Evolutionary conservation across 2,888 invertebrate species (phyloP), one percentile per base, ranked within the genome.

Genomic region (Chirona hameri): DNA sequence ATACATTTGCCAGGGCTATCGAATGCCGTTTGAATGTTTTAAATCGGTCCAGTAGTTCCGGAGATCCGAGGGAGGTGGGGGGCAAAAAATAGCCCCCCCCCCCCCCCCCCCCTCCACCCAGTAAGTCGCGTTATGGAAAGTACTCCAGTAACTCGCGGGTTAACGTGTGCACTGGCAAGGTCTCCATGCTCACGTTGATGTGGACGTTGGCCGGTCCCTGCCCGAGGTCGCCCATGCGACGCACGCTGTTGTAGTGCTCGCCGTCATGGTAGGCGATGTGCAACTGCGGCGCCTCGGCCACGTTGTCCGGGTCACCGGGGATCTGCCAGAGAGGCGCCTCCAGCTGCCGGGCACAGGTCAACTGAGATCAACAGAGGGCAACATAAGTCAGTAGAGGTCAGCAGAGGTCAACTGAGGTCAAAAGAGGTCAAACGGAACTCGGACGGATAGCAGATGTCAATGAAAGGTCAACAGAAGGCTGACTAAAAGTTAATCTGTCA

Each of bases 181-280:
- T 7, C 4, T 7, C 39, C 4, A 7, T 60, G 81, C 83, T 84
- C 80, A 85, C 83, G 60, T 83, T 80, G 48, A 84, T 81, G 29
- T 84, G 83, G 79, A 85, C 84, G 83, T 85, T 84, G 27, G 85
- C 85, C 52, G 85, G 85, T 29, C 81, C 72, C 52, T 84, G 79
- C 15, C 84, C 83, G 57, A 82, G 82, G 83, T 86, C 86, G 10
- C 86, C 86, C 79, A 85, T 82, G 76, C 84, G 86, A 29, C 89
- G 85, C 4, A 89, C 88, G 84, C 89, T 89, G 85, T 88, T 88
- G 86, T 89, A 89, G 85, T 89, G 89, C 84, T 89, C 89, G 3
- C 88, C 89, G 85, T 89, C 89, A 85, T 89, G 89, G 84, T 89
- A 89, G 21, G 89, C 87, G 72, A 89, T 88, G 85, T 89, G 89